Conservation (phyloP, 2,797 vertebrate genomes). For the Chaenodraco wilsoni region DNA sequence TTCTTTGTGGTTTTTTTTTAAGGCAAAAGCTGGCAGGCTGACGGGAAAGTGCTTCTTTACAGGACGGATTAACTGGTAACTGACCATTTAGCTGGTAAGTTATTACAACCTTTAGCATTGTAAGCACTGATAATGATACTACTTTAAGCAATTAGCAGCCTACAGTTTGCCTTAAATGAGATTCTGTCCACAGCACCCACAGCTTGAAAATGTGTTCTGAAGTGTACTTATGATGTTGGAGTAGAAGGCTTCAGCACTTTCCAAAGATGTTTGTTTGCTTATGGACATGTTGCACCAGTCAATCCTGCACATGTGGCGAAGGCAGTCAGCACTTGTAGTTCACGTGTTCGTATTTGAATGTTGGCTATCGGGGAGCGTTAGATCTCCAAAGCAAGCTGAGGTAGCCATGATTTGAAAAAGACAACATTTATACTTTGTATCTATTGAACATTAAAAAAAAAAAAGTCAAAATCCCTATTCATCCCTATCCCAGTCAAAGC, state of each 20-base stretch:
- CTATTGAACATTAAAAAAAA: not conserved
- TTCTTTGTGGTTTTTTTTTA: constrained; percentile 30
- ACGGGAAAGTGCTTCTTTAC: constrained; percentile 91
- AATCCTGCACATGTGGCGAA: too few species aligned
- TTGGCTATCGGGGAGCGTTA: not conserved
- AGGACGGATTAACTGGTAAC: constrained; percentile 99
- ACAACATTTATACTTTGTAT: not conserved
- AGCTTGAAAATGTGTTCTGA: constrained; percentile 6
- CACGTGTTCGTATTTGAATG: not conserved
- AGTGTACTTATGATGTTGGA: not conserved
- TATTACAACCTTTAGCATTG: constrained; percentile 15
- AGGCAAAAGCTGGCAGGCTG: constrained; percentile 99
- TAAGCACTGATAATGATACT: constrained; percentile 4
- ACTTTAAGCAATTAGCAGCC: constrained; percentile 2
- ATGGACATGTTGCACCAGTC: too few species aligned
- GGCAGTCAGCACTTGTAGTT: not conserved
- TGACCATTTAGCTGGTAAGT: constrained; percentile 99
- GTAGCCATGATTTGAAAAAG: not conserved
- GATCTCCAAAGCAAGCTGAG: not conserved
- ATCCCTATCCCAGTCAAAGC: not conserved
- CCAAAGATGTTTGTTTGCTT: not conserved
- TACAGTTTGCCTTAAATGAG: not conserved
- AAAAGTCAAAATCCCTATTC: rapidly evolving
- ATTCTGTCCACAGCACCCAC: not conserved
- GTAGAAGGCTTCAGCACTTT: not conserved